Evolutionary conservation across 2,113 vertebrate species (phyloP), one percentile per base, ranked within the genome.

Genomic region (Cygnus buccinator): DNA sequence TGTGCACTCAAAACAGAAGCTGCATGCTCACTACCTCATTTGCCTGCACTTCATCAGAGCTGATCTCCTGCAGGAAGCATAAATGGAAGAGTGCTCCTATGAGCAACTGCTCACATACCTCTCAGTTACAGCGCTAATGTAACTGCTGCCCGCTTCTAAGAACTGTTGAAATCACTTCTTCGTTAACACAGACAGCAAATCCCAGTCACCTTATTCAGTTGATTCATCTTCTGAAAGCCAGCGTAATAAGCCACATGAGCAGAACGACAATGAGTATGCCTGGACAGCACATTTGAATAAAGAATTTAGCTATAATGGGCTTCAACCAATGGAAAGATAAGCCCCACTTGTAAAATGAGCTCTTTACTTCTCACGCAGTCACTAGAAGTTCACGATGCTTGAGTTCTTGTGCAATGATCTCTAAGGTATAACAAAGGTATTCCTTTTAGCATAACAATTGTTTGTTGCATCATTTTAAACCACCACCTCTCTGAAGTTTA

Each of bases 1-100:
- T 57, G 46, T 1, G 2, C 17, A 23, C 74, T 67, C n/a, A 41
- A 37, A 74, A 67, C 15, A 0, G 0, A 86, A 92, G 16, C 50
- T 93, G 71, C 14, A 7, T 0, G 0, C 58, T 85, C 1, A 0
- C 55, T 61, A 28, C 17, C n/a, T 29, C 41, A 14, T 55, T 78
- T 81, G 43, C 21, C 25, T 35, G 29, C n/a, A 16, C 37, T n/a
- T 71, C 57, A 62, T 10, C 37, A 74, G 37, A 66, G 63, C 13
- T 71, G 33, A 46, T 55, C 37, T 81, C 37, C 72, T 59, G 58
- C n/a, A 37, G 18, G 46, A 67, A 77, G 33, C 0, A 8, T 11
- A 70, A 90, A 74, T 5, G 43, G 37, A 67, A 0, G 1, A 80
- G 46, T 44, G 31, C 6, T 23, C 37, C 62, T 31, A 37, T 39